Evolutionary conservation across 2,797 vertebrate species (phyloP), one percentile per base, ranked within the genome.

Genomic region (Toxotes lorentzi): DNA sequence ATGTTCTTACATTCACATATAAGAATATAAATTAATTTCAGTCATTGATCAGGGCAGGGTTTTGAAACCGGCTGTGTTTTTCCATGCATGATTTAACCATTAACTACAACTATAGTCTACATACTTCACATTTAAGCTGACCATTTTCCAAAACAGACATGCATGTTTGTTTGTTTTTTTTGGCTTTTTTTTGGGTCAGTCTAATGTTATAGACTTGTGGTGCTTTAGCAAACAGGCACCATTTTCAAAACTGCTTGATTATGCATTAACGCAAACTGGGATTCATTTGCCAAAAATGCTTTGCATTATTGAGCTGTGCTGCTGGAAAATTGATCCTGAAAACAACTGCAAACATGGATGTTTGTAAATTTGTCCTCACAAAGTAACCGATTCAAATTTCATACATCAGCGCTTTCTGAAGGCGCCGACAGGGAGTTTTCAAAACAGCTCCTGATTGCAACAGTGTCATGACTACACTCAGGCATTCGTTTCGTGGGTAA

Each of bases 181-280:
- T n/a, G n/a, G n/a, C n/a, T n/a, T 38, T 38, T 38, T 38, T 38
- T 10, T 38, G 8, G 2, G 38, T 38, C 38, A 38, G 6, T 45
- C 14, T 56, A 14, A 11, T 34, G 19, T 19, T 50, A n/a, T 34
- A 32, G 10, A 47, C 1, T 41, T 48, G 4, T 63, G 9, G 41
- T 2, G 10, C 17, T 43, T 56, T 2, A 10, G 5, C 43, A 38
- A 58, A 27, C 30, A n/a, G 11, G n/a, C 17, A 58, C 6, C 3
- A 50, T 40, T 70, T 78, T 43, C 7, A 50, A 66, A 78, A 24
- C n/a, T n/a, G 12, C 50, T 56, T 23, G 17, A 30, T 63, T 32
- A 32, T 23, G 40, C 48, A 54, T 47, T 38, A 10, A 27, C 47
- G n/a, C 17, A 59, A 48, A 61, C 9, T 27, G 8, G 3, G 27